Evolutionary conservation across 2,888 invertebrate species (phyloP).

Genomic region (Mycalesis mineus): DNA sequence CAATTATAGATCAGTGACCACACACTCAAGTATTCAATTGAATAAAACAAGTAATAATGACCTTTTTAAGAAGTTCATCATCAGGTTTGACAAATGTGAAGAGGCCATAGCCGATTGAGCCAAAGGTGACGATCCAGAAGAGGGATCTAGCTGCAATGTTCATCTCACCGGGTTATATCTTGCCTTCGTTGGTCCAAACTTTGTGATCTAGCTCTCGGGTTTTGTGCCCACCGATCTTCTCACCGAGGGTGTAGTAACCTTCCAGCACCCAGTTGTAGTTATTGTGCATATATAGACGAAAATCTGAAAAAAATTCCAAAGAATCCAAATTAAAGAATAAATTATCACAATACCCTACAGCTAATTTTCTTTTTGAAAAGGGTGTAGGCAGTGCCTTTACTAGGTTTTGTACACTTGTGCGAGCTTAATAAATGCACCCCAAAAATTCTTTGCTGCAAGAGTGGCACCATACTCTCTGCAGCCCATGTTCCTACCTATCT

Average conservation of each 20-base stretch:
- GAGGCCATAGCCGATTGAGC: conserved; percentile 79
- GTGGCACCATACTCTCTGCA: too few species aligned
- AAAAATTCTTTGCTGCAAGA: too few species aligned
- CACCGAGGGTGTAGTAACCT: conserved; percentile 83
- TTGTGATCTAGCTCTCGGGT: conserved; percentile 76
- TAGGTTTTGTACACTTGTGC: too few species aligned
- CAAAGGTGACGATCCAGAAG: conserved; percentile 79
- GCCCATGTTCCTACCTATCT: too few species aligned
- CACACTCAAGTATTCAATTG: conserved; percentile 32
- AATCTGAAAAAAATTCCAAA: conserved; percentile 79
- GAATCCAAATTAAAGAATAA: too few species aligned
- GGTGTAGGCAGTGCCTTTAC: too few species aligned
- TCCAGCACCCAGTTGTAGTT: conserved; percentile 82
- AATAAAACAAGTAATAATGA: conserved; percentile 52
- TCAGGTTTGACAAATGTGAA: conserved; percentile 76
- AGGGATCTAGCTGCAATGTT: conserved; percentile 68
- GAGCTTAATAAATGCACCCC: too few species aligned
- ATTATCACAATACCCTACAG: too few species aligned
- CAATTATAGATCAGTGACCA: conserved; percentile 33
- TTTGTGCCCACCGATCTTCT: conserved; percentile 74
- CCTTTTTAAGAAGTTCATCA: conserved; percentile 76
- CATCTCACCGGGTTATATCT: conserved; percentile 70
- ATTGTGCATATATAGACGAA: conserved; percentile 82
- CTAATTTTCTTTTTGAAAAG: too few species aligned
- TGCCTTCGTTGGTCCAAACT: conserved; percentile 77